These are phyloP conservation scores for Microvelia longipes DNA, from an alignment of 1,140 invertebrate species.

Conservation along the genomic window DNA sequence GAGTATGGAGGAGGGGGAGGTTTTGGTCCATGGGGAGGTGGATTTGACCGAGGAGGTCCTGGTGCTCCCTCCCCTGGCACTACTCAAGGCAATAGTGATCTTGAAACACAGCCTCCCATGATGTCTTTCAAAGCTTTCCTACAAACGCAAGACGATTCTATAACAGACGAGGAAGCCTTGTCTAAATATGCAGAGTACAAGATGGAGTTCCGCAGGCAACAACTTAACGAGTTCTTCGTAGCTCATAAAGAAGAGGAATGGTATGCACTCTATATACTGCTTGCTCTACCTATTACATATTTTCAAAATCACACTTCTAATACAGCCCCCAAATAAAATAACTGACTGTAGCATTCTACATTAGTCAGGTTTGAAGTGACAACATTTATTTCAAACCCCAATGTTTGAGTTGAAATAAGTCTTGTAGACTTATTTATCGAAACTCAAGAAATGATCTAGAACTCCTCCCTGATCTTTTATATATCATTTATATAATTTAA, in stretches of 20 bases:
- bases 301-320: no score
- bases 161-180: slow-evolving; percentile 92
- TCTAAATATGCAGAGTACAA: slow-evolving; percentile 98
- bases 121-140: slow-evolving; percentile 96
- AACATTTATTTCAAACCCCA: no score
- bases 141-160: slow-evolving; percentile 88
- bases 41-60: not conserved
- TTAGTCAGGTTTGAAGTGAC: no score
- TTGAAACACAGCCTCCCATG: slow-evolving; percentile 77
- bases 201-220: slow-evolving; percentile 85
- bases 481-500: no score
- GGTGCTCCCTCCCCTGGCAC: not conserved
- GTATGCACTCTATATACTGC: slow-evolving; percentile 39
- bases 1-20: slow-evolving; percentile 2
- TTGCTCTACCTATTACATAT: no score
- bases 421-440: no score
- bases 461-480: no score
- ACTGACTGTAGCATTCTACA: no score
- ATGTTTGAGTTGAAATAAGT: no score
- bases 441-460: no score
- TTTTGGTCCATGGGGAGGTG: not conserved
- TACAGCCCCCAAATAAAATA: no score
- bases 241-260: slow-evolving; percentile 99
- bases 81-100: not conserved
- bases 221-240: slow-evolving; percentile 97